These are phyloP conservation scores for Theodoxus fluviatilis DNA, from an alignment of 2,888 invertebrate species.

Conservation along the genomic window DNA sequence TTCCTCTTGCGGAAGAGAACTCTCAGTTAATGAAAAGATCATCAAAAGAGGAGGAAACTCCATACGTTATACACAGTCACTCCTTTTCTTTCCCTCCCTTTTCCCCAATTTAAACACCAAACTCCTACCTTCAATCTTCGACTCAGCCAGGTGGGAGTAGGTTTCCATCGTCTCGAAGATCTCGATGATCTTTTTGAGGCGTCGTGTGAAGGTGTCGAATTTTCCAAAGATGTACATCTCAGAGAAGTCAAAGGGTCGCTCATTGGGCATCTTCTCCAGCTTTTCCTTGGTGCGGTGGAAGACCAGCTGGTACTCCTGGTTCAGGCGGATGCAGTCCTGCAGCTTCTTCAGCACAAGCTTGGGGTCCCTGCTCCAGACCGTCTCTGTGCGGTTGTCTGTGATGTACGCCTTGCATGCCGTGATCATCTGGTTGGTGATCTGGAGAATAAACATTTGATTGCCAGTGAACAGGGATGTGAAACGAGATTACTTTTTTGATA, in stretches of 20 bases:
- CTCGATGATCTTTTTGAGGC: conserved; percentile 84
- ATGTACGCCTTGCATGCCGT: conserved; percentile 93
- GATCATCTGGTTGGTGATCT: conserved; percentile 97
- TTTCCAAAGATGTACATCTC: conserved; percentile 97
- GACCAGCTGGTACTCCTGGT: conserved; percentile 80
- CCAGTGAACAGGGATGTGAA: background rate
- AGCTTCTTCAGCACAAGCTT: conserved; percentile 79
- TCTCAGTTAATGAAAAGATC: no score
- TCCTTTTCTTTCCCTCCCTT: no score
- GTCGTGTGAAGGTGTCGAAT: conserved; percentile 90
- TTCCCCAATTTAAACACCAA: no score
- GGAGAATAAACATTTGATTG: conserved; percentile 4
- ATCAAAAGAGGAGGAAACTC: no score
- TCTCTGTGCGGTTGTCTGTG: conserved; percentile 73
- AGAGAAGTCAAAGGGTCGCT: conserved; percentile 87
- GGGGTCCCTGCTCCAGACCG: conserved; percentile 90
- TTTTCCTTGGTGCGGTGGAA: conserved; percentile 73
- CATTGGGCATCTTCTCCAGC: conserved; percentile 75
- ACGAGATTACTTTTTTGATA: background rate
- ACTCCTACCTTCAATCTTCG: conserved; percentile 75
- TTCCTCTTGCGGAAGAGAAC: no score
- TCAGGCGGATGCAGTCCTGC: conserved; percentile 86
- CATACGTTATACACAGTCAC: no score
- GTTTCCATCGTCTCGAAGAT: conserved; percentile 93
- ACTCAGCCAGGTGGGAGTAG: conserved; percentile 83